These are phyloP conservation scores for Grapholita molesta DNA, from an alignment of 1,140 invertebrate species.

Conservation along the genomic window DNA sequence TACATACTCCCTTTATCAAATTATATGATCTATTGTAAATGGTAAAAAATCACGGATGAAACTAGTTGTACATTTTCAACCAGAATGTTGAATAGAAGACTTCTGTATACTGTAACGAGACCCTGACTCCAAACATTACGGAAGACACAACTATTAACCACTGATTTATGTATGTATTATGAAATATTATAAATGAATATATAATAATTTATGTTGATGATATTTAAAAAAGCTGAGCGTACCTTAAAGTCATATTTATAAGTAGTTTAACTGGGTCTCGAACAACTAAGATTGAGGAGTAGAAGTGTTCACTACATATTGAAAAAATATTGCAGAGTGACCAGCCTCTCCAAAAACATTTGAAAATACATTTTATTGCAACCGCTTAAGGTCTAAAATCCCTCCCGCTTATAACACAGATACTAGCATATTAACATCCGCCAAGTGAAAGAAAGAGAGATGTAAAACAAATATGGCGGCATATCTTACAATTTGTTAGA, in stretches of 20 bases:
- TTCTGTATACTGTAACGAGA: not conserved
- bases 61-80: not conserved
- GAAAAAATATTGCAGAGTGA: not conserved
- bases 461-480: not conserved
- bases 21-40: not conserved
- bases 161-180: not conserved
- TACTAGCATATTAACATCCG: not conserved
- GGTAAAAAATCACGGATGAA: not conserved
- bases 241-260: not conserved
- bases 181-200: too few species aligned
- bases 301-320: not conserved
- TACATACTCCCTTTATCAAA: not conserved
- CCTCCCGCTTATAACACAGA: not conserved
- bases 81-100: not conserved
- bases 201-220: too few species aligned
- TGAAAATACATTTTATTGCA: conserved; percentile 50
- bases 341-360: conserved; percentile 10
- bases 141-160: not conserved
- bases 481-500: not conserved
- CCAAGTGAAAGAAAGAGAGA: too few species aligned
- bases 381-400: conserved; percentile 52
- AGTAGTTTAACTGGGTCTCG: not conserved
- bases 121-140: not conserved
- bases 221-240: not conserved
- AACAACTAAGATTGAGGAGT: not conserved